Conservation (phyloP, 1,140 invertebrate species). For the Chelonus insularis region DNA sequence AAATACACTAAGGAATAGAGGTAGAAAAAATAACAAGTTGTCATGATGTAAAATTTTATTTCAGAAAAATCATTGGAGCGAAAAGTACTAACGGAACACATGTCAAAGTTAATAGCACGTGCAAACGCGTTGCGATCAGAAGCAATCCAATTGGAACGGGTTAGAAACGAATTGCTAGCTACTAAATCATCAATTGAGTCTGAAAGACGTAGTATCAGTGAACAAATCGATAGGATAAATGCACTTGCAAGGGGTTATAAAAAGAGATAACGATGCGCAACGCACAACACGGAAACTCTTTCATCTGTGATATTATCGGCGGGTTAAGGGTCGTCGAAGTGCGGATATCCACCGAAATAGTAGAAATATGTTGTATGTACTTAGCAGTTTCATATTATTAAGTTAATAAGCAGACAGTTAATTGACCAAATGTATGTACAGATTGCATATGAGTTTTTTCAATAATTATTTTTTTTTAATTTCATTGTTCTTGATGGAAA, state of each 20-base stretch:
- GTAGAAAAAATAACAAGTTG: no score
- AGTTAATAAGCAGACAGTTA: conserved; percentile 36
- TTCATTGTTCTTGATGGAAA: conserved; percentile 24
- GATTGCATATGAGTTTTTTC: conserved; percentile 18
- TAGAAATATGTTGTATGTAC: conserved; percentile 22
- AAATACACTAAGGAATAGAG: no score
- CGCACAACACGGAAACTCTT: conserved; percentile 58
- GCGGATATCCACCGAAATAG: conserved; percentile 12
- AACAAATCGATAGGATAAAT: conserved; percentile 53
- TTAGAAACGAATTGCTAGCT: conserved; percentile 45
- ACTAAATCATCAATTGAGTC: conserved; percentile 46
- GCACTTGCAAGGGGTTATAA: conserved; percentile 48
- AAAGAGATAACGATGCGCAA: conserved; percentile 55
- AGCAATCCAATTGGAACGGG: conserved; percentile 45
- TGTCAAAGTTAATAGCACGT: conserved; percentile 44
- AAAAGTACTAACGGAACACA: conserved; percentile 45
- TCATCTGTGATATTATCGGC: conserved; percentile 60
- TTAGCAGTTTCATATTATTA: conserved; percentile 37
- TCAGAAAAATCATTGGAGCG: conserved; percentile 52
- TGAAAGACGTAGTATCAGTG: conserved; percentile 46
- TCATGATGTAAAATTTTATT: conserved; percentile 18
- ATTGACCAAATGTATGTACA: conserved; percentile 41
- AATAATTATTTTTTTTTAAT: conserved; percentile 12
- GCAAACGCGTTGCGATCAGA: conserved; percentile 49
- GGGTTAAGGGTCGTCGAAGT: conserved; percentile 54